These are phyloP conservation scores for Eristalis arbustorum DNA, from an alignment of 2,888 invertebrate species.

Conservation along the genomic window DNA sequence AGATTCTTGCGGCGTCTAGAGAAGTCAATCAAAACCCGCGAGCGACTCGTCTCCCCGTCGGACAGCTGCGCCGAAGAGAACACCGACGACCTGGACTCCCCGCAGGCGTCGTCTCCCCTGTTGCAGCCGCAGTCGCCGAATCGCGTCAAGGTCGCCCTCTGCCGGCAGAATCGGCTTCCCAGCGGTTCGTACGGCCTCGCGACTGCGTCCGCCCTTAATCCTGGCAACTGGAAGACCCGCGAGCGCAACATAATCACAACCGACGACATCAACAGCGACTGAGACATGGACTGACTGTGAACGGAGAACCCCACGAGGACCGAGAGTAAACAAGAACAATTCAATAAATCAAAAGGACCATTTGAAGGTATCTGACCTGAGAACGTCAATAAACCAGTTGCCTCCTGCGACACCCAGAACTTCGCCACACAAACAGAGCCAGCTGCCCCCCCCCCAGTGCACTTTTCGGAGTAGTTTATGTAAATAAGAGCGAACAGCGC, in stretches of 20 bases:
- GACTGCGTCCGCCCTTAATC: slow-evolving; percentile 72
- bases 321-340: neutral
- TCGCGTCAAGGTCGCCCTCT: slow-evolving; percentile 73
- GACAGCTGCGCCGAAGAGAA: slow-evolving; percentile 81
- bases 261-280: slow-evolving; percentile 75
- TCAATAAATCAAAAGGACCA: neutral
- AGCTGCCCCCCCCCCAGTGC: neutral
- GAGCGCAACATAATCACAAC: slow-evolving; percentile 74
- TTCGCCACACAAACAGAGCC: neutral
- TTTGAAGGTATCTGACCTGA: neutral
- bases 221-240: slow-evolving; percentile 74
- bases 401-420: neutral
- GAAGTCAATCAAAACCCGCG: slow-evolving; percentile 86
- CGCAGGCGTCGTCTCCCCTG: slow-evolving; percentile 85
- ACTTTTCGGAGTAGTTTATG: slow-evolving; percentile 18
- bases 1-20: slow-evolving; percentile 88
- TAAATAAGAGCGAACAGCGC: slow-evolving; percentile 44
- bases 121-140: slow-evolving; percentile 73
- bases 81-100: slow-evolving; percentile 84
- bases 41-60: slow-evolving; percentile 81
- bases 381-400: neutral
- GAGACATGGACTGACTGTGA: slow-evolving; percentile 5
- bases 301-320: neutral
- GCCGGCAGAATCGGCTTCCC: slow-evolving; percentile 74
- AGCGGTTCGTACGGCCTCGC: slow-evolving; percentile 73